Base-by-base conservation (phyloP, 2,888 invertebrate genomes). In the Apamea epomidion region DNA sequence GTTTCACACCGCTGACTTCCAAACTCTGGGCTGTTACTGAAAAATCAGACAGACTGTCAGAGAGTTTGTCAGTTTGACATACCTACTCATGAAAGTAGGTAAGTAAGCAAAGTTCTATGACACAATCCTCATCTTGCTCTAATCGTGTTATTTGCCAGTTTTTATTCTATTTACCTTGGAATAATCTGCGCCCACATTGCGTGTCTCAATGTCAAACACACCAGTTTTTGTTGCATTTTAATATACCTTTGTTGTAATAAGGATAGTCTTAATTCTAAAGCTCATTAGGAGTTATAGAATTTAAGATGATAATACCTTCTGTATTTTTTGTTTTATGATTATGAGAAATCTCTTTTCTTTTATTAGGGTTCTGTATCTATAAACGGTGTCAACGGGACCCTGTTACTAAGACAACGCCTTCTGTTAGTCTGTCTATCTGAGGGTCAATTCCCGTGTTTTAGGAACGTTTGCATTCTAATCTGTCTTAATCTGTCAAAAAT, bases 161-260 rank as follows among this genome's bases (percentile, higher is more conserved):
- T 77, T 84, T 85, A 14, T 70, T 14, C 71, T 32, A 37, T n/a
- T 71, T 54, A 54, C 74, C 84, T 85, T 81, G 74, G 71, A 54
- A 82, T 74, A 70, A 70, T 75, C 71, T 82, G 45, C 80, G 86
- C 88, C 88, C 86, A 82, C 88, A 76, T 86, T 76, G 68, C 71
- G 16, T 85, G 86, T 58, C 74, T 87, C 88, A 86, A 80, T 85
- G 88, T 80, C 80, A 78, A 37, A 32, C 42, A 37, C 32, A 48
- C 10, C 37, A 70, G 58, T 76, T 76, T 85, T 84, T 83, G 51
- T 71, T 81, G 54, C 65, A 75, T 37, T 58, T 45, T 84, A 62
- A 68, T 82, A 78, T 51, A 18, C 32, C 18, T 71, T 54, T 67
- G n/a, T 37, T 65, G 16, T 51, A 32, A 60, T 74, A 32, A 58